Percentiles rank a stretch among this genome's conserved stretches.
phyloP scores from a whole-genome alignment of 2,113 vertebrate genomes.

The Ptyas mucosa region DNA sequence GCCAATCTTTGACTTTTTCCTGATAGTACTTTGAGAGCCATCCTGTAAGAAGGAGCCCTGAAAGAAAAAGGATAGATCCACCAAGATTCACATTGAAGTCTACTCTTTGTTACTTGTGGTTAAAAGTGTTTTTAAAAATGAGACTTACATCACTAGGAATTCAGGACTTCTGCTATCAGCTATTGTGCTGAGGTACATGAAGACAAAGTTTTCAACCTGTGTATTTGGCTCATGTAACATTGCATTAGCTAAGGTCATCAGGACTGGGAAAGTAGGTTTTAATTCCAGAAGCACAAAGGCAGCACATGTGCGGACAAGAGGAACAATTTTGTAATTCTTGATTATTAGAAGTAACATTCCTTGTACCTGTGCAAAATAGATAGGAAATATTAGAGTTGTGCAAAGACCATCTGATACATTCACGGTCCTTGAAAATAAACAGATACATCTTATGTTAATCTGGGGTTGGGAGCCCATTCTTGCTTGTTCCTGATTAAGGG shows the following conservation, averaged over 20 bases:
- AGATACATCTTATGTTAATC: neutral
- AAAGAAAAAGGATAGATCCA: neutral
- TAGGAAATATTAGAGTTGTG: neutral
- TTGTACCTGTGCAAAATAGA: slow-evolving; percentile 58
- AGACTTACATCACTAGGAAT: slow-evolving; percentile 60
- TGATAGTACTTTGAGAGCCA: slow-evolving; percentile 51
- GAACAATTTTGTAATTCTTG: slow-evolving; percentile 48
- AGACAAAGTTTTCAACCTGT: slow-evolving; percentile 63
- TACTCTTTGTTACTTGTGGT: neutral
- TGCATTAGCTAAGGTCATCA: slow-evolving; percentile 52
- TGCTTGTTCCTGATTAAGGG: neutral
- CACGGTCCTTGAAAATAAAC: neutral
- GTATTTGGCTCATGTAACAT: slow-evolving; percentile 57
- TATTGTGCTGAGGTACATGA: slow-evolving; percentile 56
- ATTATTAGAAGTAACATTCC: slow-evolving; percentile 56
- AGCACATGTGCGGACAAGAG: slow-evolving; percentile 50
- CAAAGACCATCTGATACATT: neutral
- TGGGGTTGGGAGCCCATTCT: neutral
- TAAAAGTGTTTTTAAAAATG: neutral
- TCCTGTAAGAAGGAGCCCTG: slow-evolving; percentile 63
- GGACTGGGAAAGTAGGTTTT: slow-evolving; percentile 53
- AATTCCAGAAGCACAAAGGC: slow-evolving; percentile 54
- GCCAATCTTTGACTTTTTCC: slow-evolving; percentile 43
- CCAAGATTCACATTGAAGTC: neutral
- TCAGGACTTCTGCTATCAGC: slow-evolving; percentile 56